Conservation (phyloP, 2,888 invertebrate genomes). For the Formica aserva region DNA sequence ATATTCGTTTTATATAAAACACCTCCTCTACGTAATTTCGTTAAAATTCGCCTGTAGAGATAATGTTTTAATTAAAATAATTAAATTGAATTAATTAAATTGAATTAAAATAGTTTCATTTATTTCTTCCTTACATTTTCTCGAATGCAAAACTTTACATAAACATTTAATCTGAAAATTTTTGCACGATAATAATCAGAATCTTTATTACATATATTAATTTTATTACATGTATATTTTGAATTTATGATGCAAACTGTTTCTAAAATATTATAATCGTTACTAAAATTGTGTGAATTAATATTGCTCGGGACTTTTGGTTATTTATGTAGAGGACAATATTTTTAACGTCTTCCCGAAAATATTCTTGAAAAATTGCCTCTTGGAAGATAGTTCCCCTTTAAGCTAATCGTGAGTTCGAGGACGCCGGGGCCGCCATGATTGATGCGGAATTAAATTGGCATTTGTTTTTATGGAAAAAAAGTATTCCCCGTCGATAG, state of each 20-base stretch:
- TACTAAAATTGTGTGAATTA: background rate
- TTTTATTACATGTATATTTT: background rate
- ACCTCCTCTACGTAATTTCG: background rate
- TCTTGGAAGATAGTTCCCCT: slow-evolving; percentile 26
- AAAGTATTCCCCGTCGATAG: slow-evolving; percentile 5
- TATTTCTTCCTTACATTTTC: background rate
- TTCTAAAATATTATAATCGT: background rate
- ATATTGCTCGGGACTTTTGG: background rate
- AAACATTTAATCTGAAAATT: background rate
- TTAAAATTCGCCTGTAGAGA: background rate
- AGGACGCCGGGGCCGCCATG: slow-evolving; percentile 6
- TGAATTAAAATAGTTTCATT: background rate
- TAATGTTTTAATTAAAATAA: background rate
- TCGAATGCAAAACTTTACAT: background rate
- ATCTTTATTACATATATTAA: background rate
- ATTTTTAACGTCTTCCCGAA: background rate
- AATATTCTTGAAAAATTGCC: background rate
- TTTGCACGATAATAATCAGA: background rate
- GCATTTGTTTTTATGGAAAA: slow-evolving; percentile 41
- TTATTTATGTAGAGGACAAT: background rate
- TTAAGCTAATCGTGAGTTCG: slow-evolving; percentile 30
- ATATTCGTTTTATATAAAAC: slow-evolving; percentile 13
- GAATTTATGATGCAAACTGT: background rate
- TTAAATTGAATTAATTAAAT: slow-evolving; percentile 1
- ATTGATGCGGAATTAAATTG: slow-evolving; percentile 52